Evolutionary conservation across 53 echinoderm and acorn worm genomes (phyloP), one percentile per base, ranked within the genome.

Genomic region (Actinopyga echinites): DNA sequence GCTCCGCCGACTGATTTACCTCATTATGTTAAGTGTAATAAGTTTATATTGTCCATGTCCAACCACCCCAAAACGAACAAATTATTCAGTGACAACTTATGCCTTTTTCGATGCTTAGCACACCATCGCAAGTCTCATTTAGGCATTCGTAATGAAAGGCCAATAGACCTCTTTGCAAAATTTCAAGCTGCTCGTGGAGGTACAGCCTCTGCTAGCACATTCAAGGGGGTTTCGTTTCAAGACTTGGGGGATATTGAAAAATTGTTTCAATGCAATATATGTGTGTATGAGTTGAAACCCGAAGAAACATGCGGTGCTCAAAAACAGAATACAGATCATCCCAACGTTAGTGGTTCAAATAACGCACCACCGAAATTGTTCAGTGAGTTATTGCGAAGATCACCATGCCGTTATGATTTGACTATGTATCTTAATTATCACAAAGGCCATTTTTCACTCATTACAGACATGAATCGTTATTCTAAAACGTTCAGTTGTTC

Each of bases 401-500:
- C 49, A 7, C 74, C 74, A 20, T 38, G 74, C 36, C 40, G 74
- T 20, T 74, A 40, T 40, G 19, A 21, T 0, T 40, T 0, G 9
- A 42, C 44, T 15, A 74, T 74, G 44, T 74, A 74, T 23, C 22
- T 74, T 5, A 74, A 74, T 44, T 74, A 43, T 22, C 37, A 23
- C 74, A 30, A 74, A n/a, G 74, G 74, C 37, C 74, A 74, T n/a
- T 74, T 74, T 45, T 74, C 74, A 23, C 38, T 36, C 74, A 74
- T 74, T 43, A 74, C 15, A 21, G 38, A 74, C 21, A 74, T 74
- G 21, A 44, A 38, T 43, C 49, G 6, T 6, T 74, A 74, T 74
- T 1, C 74, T 21, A 21, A 74, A n/a, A 38, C 49, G n/a, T 74
- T 42, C n/a, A 38, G 17, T 24, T 74, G 74, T 24, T 20, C 40